These are phyloP conservation scores for Apamea epomidion DNA, from an alignment of 2,888 invertebrate genomes.

Conservation along the genomic window DNA sequence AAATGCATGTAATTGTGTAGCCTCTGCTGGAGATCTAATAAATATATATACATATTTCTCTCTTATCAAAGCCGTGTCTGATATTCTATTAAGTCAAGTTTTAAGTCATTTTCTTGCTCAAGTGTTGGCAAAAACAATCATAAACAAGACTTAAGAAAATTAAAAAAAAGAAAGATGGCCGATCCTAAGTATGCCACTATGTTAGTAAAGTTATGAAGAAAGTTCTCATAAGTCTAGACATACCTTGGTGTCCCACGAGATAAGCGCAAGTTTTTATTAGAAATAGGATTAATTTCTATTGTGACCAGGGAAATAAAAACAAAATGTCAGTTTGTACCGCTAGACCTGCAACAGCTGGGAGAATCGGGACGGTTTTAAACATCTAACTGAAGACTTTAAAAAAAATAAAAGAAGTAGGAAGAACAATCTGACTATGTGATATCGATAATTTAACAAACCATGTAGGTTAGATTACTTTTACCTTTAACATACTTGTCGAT, in stretches of 20 bases:
- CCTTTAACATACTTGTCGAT: not conserved
- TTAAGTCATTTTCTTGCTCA: not conserved
- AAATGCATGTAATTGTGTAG: too few relatives aligned
- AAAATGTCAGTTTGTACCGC: slow-evolving; percentile 22
- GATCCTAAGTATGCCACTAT: slow-evolving; percentile 23
- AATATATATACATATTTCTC: not conserved
- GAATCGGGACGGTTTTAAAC: slow-evolving; percentile 4
- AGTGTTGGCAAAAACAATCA: not conserved
- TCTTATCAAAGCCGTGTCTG: not conserved
- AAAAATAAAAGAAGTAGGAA: not conserved
- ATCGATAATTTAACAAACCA: slow-evolving; percentile 10
- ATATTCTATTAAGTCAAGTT: not conserved
- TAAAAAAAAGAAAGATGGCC: not conserved
- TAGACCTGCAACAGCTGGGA: slow-evolving; percentile 16
- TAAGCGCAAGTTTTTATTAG: slow-evolving; percentile 38
- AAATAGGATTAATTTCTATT: slow-evolving; percentile 51
- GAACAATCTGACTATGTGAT: not conserved
- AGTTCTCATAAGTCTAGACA: slow-evolving; percentile 43
- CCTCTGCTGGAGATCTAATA: too few relatives aligned
- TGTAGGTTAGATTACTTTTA: not conserved
- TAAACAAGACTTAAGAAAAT: slow-evolving; percentile 4
- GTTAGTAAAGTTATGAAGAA: slow-evolving; percentile 40
- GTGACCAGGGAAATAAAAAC: slow-evolving; percentile 29
- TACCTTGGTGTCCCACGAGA: slow-evolving; percentile 5
- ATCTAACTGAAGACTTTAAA: not conserved